A percentile compares a stretch with the other conserved stretches of the same genome.
Conservation (phyloP, 2,113 vertebrate species). For the Microcebus murinus region DNA sequence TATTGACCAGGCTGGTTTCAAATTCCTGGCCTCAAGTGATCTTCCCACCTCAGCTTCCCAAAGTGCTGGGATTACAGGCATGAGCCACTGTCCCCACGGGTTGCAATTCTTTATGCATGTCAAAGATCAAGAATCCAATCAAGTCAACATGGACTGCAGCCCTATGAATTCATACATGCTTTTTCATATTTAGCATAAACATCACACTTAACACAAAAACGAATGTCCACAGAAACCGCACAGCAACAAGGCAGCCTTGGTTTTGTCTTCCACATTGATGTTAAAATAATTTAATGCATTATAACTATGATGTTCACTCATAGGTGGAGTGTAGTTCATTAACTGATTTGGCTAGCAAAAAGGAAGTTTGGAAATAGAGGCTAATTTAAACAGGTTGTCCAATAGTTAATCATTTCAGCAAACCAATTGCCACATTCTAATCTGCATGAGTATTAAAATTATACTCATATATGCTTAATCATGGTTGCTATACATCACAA, state of each 20-base stretch:
- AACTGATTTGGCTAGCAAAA: not conserved
- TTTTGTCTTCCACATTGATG: not conserved
- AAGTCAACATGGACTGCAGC: not conserved
- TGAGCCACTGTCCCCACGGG: too few species aligned
- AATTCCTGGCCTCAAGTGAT: too few species aligned
- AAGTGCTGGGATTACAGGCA: too few species aligned
- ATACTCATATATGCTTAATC: constrained; percentile 19
- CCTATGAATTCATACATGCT: constrained; percentile 32
- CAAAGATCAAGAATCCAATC: not conserved
- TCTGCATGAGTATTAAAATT: not conserved
- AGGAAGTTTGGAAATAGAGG: not conserved
- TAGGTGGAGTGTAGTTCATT: accelerated
- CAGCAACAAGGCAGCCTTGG: not conserved
- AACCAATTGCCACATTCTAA: not conserved
- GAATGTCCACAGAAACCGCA: constrained; percentile 72
- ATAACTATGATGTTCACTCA: not conserved
- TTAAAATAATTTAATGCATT: not conserved
- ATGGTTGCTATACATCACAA: not conserved
- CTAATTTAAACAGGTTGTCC: not conserved
- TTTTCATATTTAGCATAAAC: constrained; percentile 49
- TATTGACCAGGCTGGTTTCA: too few species aligned
- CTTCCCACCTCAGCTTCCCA: too few species aligned
- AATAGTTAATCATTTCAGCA: constrained; percentile 28
- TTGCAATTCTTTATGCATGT: constrained; percentile 29
- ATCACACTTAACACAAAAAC: constrained; percentile 39